Evolutionary conservation across 1,140 invertebrate species (phyloP).

Genomic region (Formica exsecta): DNA sequence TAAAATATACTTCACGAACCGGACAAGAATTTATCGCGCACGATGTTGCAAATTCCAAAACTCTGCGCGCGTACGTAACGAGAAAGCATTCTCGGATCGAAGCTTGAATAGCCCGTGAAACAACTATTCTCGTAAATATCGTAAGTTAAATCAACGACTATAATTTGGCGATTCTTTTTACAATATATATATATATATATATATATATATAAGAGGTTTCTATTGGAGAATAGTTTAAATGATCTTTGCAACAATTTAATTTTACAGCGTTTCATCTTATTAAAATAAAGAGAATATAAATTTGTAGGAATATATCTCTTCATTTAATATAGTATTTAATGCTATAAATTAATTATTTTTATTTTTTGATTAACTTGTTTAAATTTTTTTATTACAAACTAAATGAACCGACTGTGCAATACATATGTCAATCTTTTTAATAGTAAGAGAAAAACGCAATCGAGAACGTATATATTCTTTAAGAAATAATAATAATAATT

Average conservation of each 20-base stretch:
- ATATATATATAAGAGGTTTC: neutral
- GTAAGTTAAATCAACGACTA: constrained; percentile 39
- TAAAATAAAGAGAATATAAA: no score
- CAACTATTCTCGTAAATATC: constrained; percentile 52
- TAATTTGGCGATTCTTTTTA: constrained; percentile 37
- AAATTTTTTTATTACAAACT: constrained; percentile 9
- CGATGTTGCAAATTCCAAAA: constrained; percentile 50
- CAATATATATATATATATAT: no score
- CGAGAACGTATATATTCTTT: neutral
- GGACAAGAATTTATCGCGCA: constrained; percentile 38
- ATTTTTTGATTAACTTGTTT: neutral
- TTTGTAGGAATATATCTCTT: neutral
- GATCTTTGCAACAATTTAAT: constrained; percentile 45
- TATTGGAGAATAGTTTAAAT: constrained; percentile 32
- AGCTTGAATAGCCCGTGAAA: constrained; percentile 38
- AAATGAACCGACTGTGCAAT: neutral
- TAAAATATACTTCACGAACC: constrained; percentile 30
- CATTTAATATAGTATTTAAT: neutral
- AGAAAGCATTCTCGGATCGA: constrained; percentile 55
- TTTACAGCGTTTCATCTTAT: neutral
- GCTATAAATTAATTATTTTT: neutral
- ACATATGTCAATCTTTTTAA: neutral
- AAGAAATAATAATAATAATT: neutral
- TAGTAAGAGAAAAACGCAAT: neutral
- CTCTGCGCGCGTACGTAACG: constrained; percentile 59